Conservation (phyloP, 2,888 invertebrate species). For the Acanthosoma haemorrhoidale region DNA sequence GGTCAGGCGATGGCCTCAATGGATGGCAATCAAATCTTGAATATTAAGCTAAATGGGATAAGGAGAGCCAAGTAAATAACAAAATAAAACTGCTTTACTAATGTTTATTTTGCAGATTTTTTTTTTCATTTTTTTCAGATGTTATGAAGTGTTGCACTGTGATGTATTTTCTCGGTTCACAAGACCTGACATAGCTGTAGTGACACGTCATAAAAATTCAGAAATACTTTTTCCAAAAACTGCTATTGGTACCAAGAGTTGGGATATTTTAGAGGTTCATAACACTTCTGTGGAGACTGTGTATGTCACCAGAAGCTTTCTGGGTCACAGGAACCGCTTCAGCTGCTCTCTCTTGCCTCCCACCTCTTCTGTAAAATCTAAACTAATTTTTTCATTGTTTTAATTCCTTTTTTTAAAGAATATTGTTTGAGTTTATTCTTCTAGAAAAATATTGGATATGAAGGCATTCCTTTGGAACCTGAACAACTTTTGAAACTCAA, state of each 20-base stretch:
- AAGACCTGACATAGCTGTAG: constrained; percentile 32
- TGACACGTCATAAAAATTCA: constrained; percentile 10
- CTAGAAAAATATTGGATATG: not conserved
- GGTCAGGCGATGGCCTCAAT: no score
- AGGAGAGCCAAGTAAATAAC: no score
- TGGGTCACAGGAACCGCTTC: constrained; percentile 31
- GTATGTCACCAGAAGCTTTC: constrained; percentile 23
- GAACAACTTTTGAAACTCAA: constrained; percentile 25
- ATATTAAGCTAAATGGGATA: not conserved
- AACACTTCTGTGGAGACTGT: constrained; percentile 33
- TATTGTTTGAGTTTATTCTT: no score
- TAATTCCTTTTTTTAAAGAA: no score
- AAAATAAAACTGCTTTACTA: not conserved
- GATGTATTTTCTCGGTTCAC: constrained; percentile 25
- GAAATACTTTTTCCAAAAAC: constrained; percentile 33
- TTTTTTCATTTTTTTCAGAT: constrained; percentile 27
- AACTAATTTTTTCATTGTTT: no score
- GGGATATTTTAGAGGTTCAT: constrained; percentile 25
- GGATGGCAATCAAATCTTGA: not conserved
- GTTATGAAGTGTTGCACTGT: constrained; percentile 32
- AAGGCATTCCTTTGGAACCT: constrained; percentile 31
- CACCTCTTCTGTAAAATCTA: constrained; percentile 21
- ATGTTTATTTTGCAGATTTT: no score
- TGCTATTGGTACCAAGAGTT: constrained; percentile 30
- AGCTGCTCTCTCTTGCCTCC: constrained; percentile 18